Base-by-base conservation (phyloP, 2,113 vertebrate genomes). In the Chionomys nivalis region DNA sequence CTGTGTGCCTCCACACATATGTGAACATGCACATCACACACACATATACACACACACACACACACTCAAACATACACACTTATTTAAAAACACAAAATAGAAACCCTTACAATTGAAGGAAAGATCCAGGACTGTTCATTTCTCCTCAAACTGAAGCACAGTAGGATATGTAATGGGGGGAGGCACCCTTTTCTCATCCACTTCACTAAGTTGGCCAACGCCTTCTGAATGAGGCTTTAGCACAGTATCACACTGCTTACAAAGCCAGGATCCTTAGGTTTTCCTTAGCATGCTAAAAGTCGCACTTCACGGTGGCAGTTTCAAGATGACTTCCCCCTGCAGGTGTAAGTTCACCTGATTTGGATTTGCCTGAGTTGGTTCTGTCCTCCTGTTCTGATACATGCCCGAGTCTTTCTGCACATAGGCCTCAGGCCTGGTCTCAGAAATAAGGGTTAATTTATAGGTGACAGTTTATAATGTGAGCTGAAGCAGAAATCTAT, bases 391-490 rank as follows among this genome's bases (percentile, higher is more conserved):
- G 1, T 97, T 94, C 93, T 89, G 94, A 96, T 66, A 96, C 21
- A 42, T 97, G 90, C 90, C 94, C n/a, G 26, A 87, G 70, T 93
- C 95, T 97, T 98, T 42, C 79, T 95, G 72, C 66, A 91, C 77
- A 63, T 7, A 26, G 16, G 13, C 83, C 52, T 89, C 47, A 82
- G 31, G 63, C 78, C 83, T 92, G 94, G 52, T 19, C 61, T 96
- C 31, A 89, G 76, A 97, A 91, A 97, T 89, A 96, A 97, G 65
- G 23, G 72, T 97, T 86, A 95, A 97, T 79, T 97, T 93, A 94
- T 13, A 42, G 52, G 76, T 90, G 72, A 89, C 93, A 39, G 92
- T 81, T 97, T 68, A 75, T 73, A 97, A 36, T 52, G 93, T 36
- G 93, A 96, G 96, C 44, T 6, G 63, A 52, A 31, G 26, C 68